Base-by-base conservation (phyloP, 2,888 invertebrate genomes). In the Lysandra coridon region DNA sequence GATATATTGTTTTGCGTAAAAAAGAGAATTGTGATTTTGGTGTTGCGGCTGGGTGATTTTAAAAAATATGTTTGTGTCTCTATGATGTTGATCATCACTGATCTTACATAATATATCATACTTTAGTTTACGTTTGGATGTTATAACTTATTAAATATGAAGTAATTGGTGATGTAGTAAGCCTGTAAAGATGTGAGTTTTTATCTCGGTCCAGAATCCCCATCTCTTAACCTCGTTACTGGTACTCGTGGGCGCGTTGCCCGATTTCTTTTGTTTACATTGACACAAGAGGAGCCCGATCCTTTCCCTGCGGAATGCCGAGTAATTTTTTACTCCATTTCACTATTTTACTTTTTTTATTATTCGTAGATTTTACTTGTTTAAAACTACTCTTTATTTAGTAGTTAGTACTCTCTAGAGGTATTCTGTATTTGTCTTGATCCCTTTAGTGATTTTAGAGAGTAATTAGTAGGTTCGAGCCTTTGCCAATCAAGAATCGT, bases 171-270 rank as follows among this genome's bases (percentile, higher is more conserved):
- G 14, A 33, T 33, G 33, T 33, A 5, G 14, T 14, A 17, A 69
- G 33, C 33, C 33, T 69, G 33, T 69, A 69, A 69, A 69, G 69
- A 69, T 30, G 30, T 64, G 30, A 12, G 10, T 69, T 69, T 69
- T 69, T 69, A 69, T 69, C 69, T 69, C 69, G 69, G 69, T 23
- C 76, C 76, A 53, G 33, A 33, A 76, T 57, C 5, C 33, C 30
- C 76, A 57, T 53, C 76, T 53, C 53, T 30, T 57, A 76, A 76
- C 76, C 76, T 53, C 49, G 76, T 76, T 76, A 57, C 76, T 76
- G 14, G 75, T 53, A 33, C 53, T 76, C 6, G 57, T 76, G 76
- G 57, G 57, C 57, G 76, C 76, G 76, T 76, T 76, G 76, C 33
- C 57, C 76, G 76, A 76, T 53, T 74, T 76, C 49, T 53, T 76